A percentile compares a stretch with the other conserved stretches of the same genome.
phyloP scores from a whole-genome alignment of 2,797 vertebrate species.

The Remorina albescens region DNA sequence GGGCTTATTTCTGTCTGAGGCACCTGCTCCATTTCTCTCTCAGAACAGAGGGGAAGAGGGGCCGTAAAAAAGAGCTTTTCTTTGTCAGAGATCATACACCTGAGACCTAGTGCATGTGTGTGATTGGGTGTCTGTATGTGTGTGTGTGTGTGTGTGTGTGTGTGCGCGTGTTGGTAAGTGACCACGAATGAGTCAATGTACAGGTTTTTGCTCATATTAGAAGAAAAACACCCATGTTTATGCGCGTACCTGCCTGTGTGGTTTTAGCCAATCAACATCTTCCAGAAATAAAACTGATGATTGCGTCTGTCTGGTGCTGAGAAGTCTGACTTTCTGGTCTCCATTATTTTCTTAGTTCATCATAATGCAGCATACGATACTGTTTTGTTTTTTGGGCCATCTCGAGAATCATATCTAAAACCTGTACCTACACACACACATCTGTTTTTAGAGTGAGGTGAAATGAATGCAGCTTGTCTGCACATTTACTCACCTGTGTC shows the following conservation, averaged over 20 bases:
- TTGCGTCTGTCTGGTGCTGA: conserved; percentile 47
- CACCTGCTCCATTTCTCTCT: conserved; percentile 68
- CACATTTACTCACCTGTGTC: conserved; percentile 48
- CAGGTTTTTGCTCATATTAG: conserved; percentile 30
- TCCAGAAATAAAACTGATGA: conserved; percentile 37
- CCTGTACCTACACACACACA: no score
- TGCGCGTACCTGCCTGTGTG: conserved; percentile 28
- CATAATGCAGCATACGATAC: no score
- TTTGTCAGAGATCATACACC: conserved; percentile 79
- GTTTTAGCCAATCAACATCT: conserved; percentile 36
- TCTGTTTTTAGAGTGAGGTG: conserved; percentile 55
- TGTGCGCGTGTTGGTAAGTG: neutral
- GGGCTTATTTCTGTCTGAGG: conserved; percentile 58
- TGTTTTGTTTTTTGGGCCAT: no score
- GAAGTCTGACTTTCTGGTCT: conserved; percentile 47
- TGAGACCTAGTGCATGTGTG: conserved; percentile 71
- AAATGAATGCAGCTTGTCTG: conserved; percentile 56
- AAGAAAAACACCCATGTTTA: conserved; percentile 33
- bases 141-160: conserved; percentile 29
- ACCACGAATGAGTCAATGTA: conserved; percentile 17
- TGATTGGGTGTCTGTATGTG: conserved; percentile 38
- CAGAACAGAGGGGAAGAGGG: conserved; percentile 46
- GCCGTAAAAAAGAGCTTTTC: conserved; percentile 60
- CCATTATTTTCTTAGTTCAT: conserved; percentile 60
- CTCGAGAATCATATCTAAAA: no score